Evolutionary conservation across 1,140 invertebrate genomes (phyloP).

Genomic region (Cyrtorhinus lividipennis): DNA sequence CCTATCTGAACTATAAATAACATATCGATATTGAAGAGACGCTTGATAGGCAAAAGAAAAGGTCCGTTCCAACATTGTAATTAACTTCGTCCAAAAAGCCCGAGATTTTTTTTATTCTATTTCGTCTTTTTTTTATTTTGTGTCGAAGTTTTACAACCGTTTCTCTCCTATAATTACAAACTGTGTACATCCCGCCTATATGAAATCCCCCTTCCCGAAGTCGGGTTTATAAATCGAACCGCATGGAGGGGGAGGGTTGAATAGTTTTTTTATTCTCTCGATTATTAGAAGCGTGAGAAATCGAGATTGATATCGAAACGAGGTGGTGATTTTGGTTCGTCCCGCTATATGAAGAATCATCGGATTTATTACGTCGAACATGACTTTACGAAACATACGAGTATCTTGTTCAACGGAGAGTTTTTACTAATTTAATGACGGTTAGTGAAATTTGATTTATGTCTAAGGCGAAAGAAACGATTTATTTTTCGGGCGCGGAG

Average conservation of each 20-base stretch:
- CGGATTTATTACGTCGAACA: not conserved
- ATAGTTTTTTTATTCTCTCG: slow-evolving; percentile 1
- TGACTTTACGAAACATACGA: not conserved
- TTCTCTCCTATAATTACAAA: slow-evolving; percentile 2
- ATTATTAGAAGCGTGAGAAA: slow-evolving; percentile 8
- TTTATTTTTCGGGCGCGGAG: no score
- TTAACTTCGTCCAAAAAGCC: not conserved
- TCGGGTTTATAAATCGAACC: not conserved
- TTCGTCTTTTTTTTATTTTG: not conserved
- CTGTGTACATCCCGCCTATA: not conserved
- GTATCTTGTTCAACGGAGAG: not conserved
- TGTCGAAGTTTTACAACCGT: slow-evolving; percentile 4
- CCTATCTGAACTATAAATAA: slow-evolving; percentile 1
- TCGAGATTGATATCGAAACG: slow-evolving; percentile 6
- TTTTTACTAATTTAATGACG: not conserved
- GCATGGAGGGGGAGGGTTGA: not conserved
- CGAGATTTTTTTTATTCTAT: not conserved
- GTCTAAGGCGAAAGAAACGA: no score
- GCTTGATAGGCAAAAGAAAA: not conserved
- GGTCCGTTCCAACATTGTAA: not conserved
- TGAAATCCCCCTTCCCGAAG: not conserved
- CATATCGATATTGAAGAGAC: slow-evolving; percentile 2
- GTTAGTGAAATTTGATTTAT: not conserved
- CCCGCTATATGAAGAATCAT: not conserved
- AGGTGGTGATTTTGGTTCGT: not conserved